Evolutionary conservation across 2,797 vertebrate species (phyloP).

Genomic region (Eleutherodactylus coqui): DNA sequence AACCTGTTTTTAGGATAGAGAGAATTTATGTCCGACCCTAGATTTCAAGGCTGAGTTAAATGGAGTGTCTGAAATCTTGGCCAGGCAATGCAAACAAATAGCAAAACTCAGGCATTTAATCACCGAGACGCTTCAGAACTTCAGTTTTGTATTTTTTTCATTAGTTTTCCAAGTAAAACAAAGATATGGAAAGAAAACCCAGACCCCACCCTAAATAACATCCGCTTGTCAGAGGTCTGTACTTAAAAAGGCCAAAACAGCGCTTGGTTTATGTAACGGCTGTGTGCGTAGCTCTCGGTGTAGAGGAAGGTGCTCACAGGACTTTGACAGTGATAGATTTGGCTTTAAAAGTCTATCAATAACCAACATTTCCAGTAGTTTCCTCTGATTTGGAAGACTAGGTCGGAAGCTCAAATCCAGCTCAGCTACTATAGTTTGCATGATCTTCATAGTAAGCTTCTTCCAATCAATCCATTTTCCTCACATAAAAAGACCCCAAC

Average conservation of each 20-base stretch:
- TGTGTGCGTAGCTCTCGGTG: background rate
- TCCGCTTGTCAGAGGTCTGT: constrained; percentile 40
- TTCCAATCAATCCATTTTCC: background rate
- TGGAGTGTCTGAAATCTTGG: constrained; percentile 45
- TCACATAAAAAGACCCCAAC: background rate
- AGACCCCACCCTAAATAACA: constrained; percentile 47
- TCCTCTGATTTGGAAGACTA: background rate
- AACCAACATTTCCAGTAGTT: background rate
- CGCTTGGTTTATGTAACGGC: background rate
- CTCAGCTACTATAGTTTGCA: background rate
- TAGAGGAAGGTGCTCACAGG: background rate
- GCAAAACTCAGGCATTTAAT: constrained; percentile 14
- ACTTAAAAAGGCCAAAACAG: background rate
- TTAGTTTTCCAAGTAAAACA: constrained; percentile 51
- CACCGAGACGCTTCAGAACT: constrained; percentile 27
- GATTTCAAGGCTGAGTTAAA: constrained; percentile 32
- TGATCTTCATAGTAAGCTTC: background rate
- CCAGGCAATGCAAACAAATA: constrained; percentile 23
- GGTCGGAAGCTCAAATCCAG: background rate
- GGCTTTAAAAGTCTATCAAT: background rate
- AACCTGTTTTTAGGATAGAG: constrained; percentile 34
- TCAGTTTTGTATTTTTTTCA: constrained; percentile 29
- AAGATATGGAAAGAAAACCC: constrained; percentile 25
- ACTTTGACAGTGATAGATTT: background rate
- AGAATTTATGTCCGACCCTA: constrained; percentile 15